Base-by-base conservation (phyloP, 2,797 vertebrate genomes). In the Cossypha dichroa region DNA sequence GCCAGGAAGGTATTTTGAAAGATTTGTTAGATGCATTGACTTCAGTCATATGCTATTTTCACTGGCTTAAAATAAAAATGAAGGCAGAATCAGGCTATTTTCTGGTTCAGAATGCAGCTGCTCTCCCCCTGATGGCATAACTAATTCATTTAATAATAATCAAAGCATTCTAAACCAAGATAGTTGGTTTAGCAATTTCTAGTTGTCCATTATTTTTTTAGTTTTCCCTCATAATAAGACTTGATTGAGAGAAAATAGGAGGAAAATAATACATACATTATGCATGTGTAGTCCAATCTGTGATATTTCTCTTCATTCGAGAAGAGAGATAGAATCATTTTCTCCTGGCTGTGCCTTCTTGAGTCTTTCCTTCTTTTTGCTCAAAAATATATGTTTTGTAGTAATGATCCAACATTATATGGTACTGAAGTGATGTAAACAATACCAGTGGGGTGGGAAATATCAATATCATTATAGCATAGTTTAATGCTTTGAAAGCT, bases 121-220 rank as follows among this genome's bases (percentile, higher is more conserved):
- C 75, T 94, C 81, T 93, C 20, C 28, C 52, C 21, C 16, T 38
- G 9, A 92, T 60, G 48, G 40, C 43, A 52, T 82, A 91, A 72
- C 43, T 87, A 86, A 85, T 82, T 86, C 13, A 89, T 91, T 93
- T 89, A 93, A 82, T 91, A 95, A 82, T 52, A 93, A 55, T 82
- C 84, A 76, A 51, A 59, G 46, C 26, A 51, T 79, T 87, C 63
- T 68, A 29, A 63, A 92, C 46, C 54, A 85, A 81, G n/a, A 75
- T 46, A 79, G 48, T 45, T 45, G 43, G 43, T 62, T 63, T 41
- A 79, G 67, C 36, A 69, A 40, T 76, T 95, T 92, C 59, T 54
- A 84, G 70, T 92, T 89, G 77, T 87, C 88, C 70, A 11, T 90
- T 74, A 62, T 72, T 93, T 88, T 91, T 81, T 78, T 31, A 81